These are phyloP conservation scores for Oophaga sylvatica DNA, from an alignment of 2,797 vertebrate genomes.

Conservation along the genomic window DNA sequence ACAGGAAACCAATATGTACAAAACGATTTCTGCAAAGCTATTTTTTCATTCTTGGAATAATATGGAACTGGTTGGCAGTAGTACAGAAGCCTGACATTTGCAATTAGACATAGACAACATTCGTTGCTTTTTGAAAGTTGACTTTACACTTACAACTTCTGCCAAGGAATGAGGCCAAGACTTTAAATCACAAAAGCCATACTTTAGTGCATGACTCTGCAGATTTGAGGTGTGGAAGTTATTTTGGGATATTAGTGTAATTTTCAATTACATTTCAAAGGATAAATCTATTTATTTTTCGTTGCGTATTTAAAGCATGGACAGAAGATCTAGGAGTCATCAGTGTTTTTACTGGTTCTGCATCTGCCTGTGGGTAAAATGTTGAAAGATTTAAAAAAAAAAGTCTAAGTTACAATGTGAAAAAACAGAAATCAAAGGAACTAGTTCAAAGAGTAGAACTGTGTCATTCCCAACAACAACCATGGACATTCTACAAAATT, in stretches of 20 bases:
- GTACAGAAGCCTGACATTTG: constrained; percentile 44
- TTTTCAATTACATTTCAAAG: constrained; percentile 13
- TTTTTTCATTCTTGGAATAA: constrained; percentile 25
- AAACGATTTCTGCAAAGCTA: constrained; percentile 26
- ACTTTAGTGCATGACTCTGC: constrained; percentile 32
- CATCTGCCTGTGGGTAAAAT: background rate
- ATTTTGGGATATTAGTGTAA: constrained; percentile 14
- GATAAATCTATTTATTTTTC: constrained; percentile 20
- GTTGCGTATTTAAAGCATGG: background rate
- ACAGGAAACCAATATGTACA: constrained; percentile 35
- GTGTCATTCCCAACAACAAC: background rate
- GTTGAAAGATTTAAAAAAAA: background rate
- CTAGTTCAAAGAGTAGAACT: background rate
- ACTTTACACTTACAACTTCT: constrained; percentile 23
- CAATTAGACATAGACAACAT: constrained; percentile 50
- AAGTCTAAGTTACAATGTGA: background rate
- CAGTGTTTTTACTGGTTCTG: background rate
- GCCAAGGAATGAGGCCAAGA: constrained; percentile 21
- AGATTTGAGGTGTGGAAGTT: constrained; percentile 26
- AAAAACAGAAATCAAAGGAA: background rate
- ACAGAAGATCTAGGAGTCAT: background rate
- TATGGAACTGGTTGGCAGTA: constrained; percentile 7
- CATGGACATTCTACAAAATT: background rate
- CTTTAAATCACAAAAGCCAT: constrained; percentile 36
- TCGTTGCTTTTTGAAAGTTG: constrained; percentile 35